Evolutionary conservation across 2,797 vertebrate species (phyloP).

Genomic region (Tenualosa thibaudeaui): DNA sequence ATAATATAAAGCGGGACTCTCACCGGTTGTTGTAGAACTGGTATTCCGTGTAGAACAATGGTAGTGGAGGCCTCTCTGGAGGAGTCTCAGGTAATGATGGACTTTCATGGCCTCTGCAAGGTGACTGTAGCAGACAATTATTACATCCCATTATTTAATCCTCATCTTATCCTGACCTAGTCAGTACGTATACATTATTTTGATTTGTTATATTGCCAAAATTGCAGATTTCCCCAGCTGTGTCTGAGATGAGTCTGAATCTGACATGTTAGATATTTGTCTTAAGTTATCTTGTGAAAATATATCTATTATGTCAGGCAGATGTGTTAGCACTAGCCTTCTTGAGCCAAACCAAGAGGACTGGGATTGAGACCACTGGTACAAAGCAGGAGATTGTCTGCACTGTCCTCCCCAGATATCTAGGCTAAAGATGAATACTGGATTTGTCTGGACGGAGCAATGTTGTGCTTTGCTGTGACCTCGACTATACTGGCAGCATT

Average conservation of each 20-base stretch:
- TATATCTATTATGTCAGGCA: not conserved
- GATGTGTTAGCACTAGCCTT: not conserved
- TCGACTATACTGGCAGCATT: not conserved
- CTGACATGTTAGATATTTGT: too few relatives aligned
- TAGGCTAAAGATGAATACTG: not conserved
- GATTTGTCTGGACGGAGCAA: not conserved
- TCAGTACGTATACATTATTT: too few relatives aligned
- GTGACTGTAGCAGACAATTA: not conserved
- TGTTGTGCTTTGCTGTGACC: not conserved
- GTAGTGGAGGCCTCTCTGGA: not conserved
- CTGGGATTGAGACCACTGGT: not conserved
- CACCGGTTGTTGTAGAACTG: not conserved
- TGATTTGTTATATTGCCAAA: too few relatives aligned
- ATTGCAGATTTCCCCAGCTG: too few relatives aligned
- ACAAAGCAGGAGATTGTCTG: not conserved
- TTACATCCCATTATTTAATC: not conserved
- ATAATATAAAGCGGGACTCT: not conserved
- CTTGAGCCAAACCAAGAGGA: not conserved
- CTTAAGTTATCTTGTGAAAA: not conserved
- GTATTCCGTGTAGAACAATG: not conserved
- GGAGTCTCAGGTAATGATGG: not conserved
- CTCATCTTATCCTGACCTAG: not conserved
- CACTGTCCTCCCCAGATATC: not conserved
- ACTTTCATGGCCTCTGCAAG: not conserved
- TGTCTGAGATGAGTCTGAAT: too few relatives aligned